Evolutionary conservation across 2,797 vertebrate genomes (phyloP).

Genomic region (Octomys mimax): DNA sequence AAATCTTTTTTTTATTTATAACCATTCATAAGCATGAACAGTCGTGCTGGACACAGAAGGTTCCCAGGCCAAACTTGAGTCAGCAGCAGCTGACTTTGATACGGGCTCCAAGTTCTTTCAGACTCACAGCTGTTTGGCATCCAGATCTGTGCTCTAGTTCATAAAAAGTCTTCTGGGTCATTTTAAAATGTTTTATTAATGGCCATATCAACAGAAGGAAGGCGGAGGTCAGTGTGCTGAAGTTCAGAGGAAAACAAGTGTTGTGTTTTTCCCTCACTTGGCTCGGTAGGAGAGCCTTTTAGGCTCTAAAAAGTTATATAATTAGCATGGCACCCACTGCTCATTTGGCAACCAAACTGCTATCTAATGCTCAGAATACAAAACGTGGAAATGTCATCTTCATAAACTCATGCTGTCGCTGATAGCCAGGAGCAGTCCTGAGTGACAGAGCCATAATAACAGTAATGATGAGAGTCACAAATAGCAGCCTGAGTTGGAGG

Average conservation of each 20-base stretch:
- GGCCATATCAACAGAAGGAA: constrained; percentile 70
- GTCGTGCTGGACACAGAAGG: neutral
- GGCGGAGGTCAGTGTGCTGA: constrained; percentile 72
- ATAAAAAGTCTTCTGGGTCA: constrained; percentile 51
- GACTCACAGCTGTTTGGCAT: constrained; percentile 48
- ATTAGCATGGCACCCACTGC: constrained; percentile 59
- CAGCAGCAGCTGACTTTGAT: constrained; percentile 38
- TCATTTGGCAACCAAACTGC: constrained; percentile 68
- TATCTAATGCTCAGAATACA: constrained; percentile 76
- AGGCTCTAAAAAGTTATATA: constrained; percentile 72
- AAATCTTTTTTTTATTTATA: constrained; percentile 29
- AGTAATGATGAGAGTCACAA: constrained; percentile 49
- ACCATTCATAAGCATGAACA: constrained; percentile 49
- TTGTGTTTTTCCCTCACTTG: constrained; percentile 54
- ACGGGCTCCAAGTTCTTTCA: constrained; percentile 26
- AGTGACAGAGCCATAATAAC: constrained; percentile 57
- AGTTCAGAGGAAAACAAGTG: constrained; percentile 62
- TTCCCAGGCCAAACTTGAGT: constrained; percentile 28
- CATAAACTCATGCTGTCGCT: constrained; percentile 1
- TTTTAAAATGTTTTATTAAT: constrained; percentile 79
- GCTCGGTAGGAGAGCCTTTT: constrained; percentile 72
- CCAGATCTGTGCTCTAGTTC: constrained; percentile 2
- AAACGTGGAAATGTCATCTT: constrained; percentile 70
- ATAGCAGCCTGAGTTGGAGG: constrained; percentile 16
- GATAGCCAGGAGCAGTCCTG: constrained; percentile 31